These are phyloP conservation scores for Entomobrya multifasciata DNA, from an alignment of 2,888 invertebrate species.

Conservation along the genomic window DNA sequence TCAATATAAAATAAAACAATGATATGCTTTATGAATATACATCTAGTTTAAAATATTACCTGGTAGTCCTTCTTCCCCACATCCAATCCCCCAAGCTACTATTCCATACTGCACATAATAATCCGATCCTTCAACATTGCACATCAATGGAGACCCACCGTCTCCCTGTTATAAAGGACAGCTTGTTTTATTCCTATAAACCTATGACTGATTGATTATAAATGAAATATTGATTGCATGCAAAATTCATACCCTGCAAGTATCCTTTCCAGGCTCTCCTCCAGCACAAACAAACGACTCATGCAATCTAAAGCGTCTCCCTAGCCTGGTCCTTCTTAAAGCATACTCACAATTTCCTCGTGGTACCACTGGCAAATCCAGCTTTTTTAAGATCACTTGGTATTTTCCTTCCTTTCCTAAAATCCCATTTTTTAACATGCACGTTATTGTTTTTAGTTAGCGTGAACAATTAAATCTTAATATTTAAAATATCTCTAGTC, in stretches of 20 bases:
- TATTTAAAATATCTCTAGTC: too few relatives aligned
- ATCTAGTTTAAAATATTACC: slow-evolving; percentile 20
- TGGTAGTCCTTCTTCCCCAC: slow-evolving; percentile 87
- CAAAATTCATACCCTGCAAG: slow-evolving; percentile 85
- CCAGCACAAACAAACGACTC: slow-evolving; percentile 90
- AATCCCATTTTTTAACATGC: neutral
- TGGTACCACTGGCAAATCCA: slow-evolving; percentile 87
- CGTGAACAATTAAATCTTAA: too few relatives aligned
- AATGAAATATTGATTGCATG: neutral
- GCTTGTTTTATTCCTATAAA: neutral
- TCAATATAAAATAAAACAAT: neutral
- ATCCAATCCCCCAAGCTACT: slow-evolving; percentile 94
- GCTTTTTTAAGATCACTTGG: slow-evolving; percentile 87
- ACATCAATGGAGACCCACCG: slow-evolving; percentile 90
- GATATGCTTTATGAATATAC: too few relatives aligned
- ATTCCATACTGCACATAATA: slow-evolving; percentile 89
- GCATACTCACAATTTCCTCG: slow-evolving; percentile 84
- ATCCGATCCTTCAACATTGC: slow-evolving; percentile 85
- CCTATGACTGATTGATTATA: neutral
- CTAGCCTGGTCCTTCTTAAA: slow-evolving; percentile 86
- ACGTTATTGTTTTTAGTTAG: too few relatives aligned
- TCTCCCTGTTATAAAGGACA: slow-evolving; percentile 85
- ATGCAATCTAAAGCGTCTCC: slow-evolving; percentile 86
- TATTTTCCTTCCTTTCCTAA: slow-evolving; percentile 77
- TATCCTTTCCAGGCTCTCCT: slow-evolving; percentile 87